Percentiles rank a stretch among this genome's conserved stretches.
Conservation (phyloP, 2,113 vertebrate species). For the Nettapus auritus region DNA sequence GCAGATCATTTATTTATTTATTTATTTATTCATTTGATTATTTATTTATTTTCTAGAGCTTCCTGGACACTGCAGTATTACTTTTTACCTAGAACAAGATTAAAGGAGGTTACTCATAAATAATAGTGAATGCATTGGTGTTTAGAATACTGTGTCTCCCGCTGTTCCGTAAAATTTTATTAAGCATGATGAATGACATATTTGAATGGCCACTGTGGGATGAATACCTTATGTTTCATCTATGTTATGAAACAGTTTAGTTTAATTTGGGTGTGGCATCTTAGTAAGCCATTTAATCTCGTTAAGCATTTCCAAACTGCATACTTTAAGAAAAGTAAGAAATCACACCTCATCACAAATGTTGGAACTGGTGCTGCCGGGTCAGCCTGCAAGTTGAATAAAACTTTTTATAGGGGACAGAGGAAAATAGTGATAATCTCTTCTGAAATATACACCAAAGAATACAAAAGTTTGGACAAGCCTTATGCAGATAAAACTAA, state of each 20-base stretch:
- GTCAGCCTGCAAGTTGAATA: not conserved
- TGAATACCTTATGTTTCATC: conserved; percentile 44
- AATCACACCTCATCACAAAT: not conserved
- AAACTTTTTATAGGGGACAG: not conserved
- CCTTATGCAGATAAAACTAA: not conserved
- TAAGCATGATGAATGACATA: conserved; percentile 7
- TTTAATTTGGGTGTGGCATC: not conserved
- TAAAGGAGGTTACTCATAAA: not conserved
- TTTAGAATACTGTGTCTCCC: not conserved
- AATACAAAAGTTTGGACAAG: not conserved
- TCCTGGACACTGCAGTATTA: not conserved
- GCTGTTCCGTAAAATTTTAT: conserved; percentile 45
- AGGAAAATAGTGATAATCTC: not conserved
- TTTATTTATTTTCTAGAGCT: not conserved
- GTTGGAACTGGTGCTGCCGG: not conserved
- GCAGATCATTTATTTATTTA: not conserved
- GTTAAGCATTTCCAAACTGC: not conserved
- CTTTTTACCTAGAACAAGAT: conserved; percentile 18
- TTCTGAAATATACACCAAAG: not conserved
- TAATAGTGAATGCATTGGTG: not conserved
- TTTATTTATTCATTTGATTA: too few species aligned
- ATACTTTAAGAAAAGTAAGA: not conserved
- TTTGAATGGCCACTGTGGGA: conserved; percentile 19
- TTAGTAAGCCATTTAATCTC: not conserved
- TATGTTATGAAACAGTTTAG: not conserved